Percentiles rank a stretch among this genome's conserved stretches.
These are phyloP conservation scores for Drosophila orosa DNA, from an alignment of 1,140 invertebrate genomes.

Conservation along the genomic window DNA sequence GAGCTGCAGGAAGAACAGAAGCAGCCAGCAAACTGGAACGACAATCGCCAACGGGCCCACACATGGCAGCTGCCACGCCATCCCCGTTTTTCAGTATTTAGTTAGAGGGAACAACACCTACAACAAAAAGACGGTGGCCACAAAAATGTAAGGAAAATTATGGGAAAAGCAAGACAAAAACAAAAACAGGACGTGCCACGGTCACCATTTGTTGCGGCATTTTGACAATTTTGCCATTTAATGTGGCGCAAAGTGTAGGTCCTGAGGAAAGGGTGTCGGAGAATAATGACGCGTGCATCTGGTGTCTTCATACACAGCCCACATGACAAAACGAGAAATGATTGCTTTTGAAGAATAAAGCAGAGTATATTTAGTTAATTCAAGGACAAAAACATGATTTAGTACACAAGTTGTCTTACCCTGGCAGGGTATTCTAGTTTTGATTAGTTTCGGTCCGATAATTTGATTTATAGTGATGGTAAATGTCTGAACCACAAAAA, in stretches of 20 bases:
- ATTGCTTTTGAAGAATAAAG: neutral
- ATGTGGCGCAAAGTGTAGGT: conserved; percentile 48
- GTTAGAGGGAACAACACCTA: conserved; percentile 30
- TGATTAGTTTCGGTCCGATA: too few relatives aligned
- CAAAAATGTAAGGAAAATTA: conserved; percentile 40
- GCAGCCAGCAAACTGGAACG: conserved; percentile 50
- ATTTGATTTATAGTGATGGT: too few relatives aligned
- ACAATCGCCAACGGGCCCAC: conserved; percentile 50
- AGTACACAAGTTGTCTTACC: neutral
- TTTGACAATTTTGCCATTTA: conserved; percentile 74
- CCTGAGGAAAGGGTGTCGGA: conserved; percentile 4
- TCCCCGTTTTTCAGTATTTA: conserved; percentile 16
- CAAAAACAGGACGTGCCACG: conserved; percentile 57
- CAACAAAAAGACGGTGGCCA: conserved; percentile 28
- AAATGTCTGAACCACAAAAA: neutral
- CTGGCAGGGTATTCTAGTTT: neutral
- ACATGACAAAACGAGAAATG: conserved; percentile 37
- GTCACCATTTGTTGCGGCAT: conserved; percentile 73
- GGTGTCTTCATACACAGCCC: conserved; percentile 12
- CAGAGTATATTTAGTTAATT: neutral
- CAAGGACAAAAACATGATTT: neutral
- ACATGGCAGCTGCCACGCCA: conserved; percentile 25
- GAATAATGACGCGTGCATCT: conserved; percentile 28
- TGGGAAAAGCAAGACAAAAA: conserved; percentile 23
- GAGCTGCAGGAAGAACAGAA: conserved; percentile 31